phyloP scores from a whole-genome alignment of 2,797 vertebrate genomes.

The Tadarida brasiliensis region DNA sequence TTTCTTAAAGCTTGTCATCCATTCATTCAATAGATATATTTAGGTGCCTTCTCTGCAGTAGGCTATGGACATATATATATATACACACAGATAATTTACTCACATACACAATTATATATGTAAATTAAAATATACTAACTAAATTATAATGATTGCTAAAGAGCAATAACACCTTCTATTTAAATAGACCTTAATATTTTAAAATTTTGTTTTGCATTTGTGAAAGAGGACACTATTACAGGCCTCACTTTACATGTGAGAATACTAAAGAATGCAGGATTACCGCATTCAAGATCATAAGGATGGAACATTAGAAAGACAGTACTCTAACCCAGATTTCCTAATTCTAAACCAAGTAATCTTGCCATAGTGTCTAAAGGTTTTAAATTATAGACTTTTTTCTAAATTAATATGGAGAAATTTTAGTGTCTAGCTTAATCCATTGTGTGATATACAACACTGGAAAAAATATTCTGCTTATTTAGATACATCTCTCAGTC shows the following conservation, averaged over 20 bases:
- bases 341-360: background rate
- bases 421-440: background rate
- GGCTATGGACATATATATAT: background rate
- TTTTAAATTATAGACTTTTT: constrained; percentile 12
- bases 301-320: background rate
- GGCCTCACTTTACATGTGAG: background rate
- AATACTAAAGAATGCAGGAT: background rate
- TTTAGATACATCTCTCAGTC: background rate
- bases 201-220: background rate
- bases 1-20: background rate
- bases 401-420: background rate
- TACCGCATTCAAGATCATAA: background rate
- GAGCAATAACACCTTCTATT: background rate
- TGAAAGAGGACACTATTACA: background rate
- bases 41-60: background rate
- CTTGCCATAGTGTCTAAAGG: background rate
- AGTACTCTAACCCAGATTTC: background rate
- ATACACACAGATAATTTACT: too few relatives aligned
- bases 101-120: background rate
- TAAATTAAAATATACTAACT: background rate
- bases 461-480: background rate
- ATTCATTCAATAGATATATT: background rate
- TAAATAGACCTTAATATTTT: constrained; percentile 7
- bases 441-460: background rate
- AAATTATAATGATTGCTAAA: background rate